Evolutionary conservation across 2,888 invertebrate species (phyloP).

Genomic region (Drosophila formosana): DNA sequence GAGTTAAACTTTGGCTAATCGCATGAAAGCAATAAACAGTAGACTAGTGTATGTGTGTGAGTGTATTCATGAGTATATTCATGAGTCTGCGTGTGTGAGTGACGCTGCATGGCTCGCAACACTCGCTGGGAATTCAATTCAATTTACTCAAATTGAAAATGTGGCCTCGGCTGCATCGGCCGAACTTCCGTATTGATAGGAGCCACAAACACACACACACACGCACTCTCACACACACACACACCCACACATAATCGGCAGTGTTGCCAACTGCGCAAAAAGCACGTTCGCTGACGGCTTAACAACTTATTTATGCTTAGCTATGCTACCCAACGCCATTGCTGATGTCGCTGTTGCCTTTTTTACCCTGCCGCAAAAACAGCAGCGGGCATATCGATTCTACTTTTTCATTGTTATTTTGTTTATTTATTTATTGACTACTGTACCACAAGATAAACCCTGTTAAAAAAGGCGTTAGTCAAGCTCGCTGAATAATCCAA

Average conservation of each 20-base stretch:
- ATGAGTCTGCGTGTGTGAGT: slow-evolving; percentile 1
- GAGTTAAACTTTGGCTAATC: slow-evolving; percentile 69
- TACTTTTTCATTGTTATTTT: no score
- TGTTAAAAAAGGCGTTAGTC: no score
- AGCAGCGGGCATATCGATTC: neutral
- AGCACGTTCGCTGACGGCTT: slow-evolving; percentile 76
- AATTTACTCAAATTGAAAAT: slow-evolving; percentile 74
- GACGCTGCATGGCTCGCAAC: slow-evolving; percentile 48
- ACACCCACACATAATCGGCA: slow-evolving; percentile 34
- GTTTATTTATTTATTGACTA: no score
- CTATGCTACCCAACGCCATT: slow-evolving; percentile 49
- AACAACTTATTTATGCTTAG: slow-evolving; percentile 80
- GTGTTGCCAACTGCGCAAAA: slow-evolving; percentile 63
- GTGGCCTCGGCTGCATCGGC: slow-evolving; percentile 51
- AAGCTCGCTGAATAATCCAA: no score
- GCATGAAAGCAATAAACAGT: slow-evolving; percentile 56
- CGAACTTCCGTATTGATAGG: slow-evolving; percentile 57
- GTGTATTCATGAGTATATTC: neutral
- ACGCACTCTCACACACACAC: slow-evolving; percentile 3
- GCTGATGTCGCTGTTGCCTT: slow-evolving; percentile 31
- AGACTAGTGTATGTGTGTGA: neutral
- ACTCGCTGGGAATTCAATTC: slow-evolving; percentile 72
- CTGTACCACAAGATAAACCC: no score
- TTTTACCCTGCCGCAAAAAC: slow-evolving; percentile 31
- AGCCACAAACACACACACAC: slow-evolving; percentile 28